Evolutionary conservation across 1,140 invertebrate genomes (phyloP).

Genomic region (Hormaphis cornu): DNA sequence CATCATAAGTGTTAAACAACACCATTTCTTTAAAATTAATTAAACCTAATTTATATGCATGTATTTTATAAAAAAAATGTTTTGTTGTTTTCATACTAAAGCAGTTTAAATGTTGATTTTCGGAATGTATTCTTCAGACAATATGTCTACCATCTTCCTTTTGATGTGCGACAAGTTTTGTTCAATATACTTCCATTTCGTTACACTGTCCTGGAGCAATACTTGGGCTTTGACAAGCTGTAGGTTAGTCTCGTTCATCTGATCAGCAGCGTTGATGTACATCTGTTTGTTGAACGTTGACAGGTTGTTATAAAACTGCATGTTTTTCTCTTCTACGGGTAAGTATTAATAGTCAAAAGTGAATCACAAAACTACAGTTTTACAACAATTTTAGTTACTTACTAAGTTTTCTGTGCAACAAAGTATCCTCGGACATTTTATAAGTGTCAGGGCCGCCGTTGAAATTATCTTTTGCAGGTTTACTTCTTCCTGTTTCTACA

Average conservation of each 20-base stretch:
- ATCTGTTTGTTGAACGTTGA: not conserved
- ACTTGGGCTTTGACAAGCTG: constrained; percentile 9
- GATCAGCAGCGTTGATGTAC: constrained; percentile 6
- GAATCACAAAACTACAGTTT: not conserved
- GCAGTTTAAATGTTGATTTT: not conserved
- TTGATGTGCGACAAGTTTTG: constrained; percentile 3
- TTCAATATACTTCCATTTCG: constrained; percentile 22
- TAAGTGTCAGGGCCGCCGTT: not conserved
- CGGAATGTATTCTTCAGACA: constrained; percentile 18
- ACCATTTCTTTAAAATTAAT: not conserved
- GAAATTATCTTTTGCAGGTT: not conserved
- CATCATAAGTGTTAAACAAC: no score
- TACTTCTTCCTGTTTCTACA: not conserved
- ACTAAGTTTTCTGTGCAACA: constrained; percentile 7
- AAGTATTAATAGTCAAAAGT: not conserved
- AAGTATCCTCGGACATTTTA: constrained; percentile 22
- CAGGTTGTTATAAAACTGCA: constrained; percentile 15
- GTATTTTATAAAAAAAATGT: no score
- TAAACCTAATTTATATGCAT: not conserved
- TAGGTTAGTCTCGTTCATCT: constrained; percentile 3
- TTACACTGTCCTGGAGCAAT: constrained; percentile 11
- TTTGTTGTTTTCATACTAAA: not conserved
- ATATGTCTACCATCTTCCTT: not conserved
- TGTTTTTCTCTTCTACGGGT: constrained; percentile 18
- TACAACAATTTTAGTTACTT: not conserved